Evolutionary conservation across 2,888 invertebrate genomes (phyloP).

Genomic region (Thumatha senex): DNA sequence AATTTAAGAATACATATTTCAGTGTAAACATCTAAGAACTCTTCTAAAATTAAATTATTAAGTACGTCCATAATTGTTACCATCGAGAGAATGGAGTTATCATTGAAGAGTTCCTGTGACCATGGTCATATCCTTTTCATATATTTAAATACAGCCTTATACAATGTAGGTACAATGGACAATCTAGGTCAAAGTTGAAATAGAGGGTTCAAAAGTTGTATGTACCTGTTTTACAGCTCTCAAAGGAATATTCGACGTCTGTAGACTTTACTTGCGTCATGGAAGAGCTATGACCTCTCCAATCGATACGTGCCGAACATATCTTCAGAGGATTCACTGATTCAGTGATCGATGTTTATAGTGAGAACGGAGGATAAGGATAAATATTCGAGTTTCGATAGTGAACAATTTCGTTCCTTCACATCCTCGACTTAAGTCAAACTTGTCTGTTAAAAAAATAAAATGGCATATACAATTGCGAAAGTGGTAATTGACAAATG

Average conservation of each 20-base stretch:
- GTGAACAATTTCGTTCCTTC: background rate
- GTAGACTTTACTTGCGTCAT: conserved; percentile 35
- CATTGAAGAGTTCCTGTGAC: background rate
- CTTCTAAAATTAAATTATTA: too few relatives aligned
- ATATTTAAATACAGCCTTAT: background rate
- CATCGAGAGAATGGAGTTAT: background rate
- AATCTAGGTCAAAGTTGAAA: background rate
- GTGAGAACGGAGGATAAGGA: background rate
- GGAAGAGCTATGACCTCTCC: conserved; percentile 45
- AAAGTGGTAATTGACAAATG: too few relatives aligned
- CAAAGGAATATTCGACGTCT: conserved; percentile 21
- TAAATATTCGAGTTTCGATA: background rate
- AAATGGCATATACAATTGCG: too few relatives aligned
- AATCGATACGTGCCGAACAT: conserved; percentile 15
- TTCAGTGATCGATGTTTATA: conserved; percentile 10
- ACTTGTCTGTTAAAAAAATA: too few relatives aligned
- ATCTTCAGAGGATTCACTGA: conserved; percentile 17
- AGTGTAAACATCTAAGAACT: too few relatives aligned
- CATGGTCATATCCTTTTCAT: background rate
- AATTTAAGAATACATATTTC: too few relatives aligned
- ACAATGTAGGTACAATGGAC: too few relatives aligned
- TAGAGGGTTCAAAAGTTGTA: background rate
- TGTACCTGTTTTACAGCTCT: conserved; percentile 1
- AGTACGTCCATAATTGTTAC: background rate
- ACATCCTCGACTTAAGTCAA: background rate